Conservation (phyloP, 2,113 vertebrate genomes). For the Aix galericulata region DNA sequence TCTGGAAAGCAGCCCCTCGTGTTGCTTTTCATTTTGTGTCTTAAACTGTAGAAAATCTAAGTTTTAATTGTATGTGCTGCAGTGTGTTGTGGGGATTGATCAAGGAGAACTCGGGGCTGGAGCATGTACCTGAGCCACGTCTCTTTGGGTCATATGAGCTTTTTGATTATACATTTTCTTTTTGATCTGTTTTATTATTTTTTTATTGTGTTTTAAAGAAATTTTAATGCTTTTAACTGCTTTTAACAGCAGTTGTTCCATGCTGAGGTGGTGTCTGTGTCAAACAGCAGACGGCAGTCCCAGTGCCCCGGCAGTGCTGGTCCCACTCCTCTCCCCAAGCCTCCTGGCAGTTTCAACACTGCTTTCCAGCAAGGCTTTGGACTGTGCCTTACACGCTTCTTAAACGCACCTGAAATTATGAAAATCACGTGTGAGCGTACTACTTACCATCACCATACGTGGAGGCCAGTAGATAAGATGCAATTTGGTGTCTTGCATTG, state of each 20-base stretch:
- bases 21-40: neutral
- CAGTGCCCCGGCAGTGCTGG: neutral
- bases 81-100: neutral
- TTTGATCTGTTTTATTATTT: neutral
- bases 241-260: neutral
- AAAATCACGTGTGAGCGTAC: neutral
- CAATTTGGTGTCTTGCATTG: neutral
- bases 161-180: neutral
- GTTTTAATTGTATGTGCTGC: neutral
- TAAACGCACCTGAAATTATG: neutral
- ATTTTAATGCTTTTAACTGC: neutral
- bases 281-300: neutral
- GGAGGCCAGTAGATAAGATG: neutral
- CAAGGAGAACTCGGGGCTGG: neutral
- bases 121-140: neutral
- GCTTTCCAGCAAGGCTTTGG: neutral
- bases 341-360: neutral
- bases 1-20: neutral
- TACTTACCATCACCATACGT: neutral
- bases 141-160: neutral
- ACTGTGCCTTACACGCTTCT: neutral
- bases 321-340: neutral
- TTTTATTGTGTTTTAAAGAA: neutral
- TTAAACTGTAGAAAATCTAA: neutral
- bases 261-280: neutral